Base-by-base conservation (phyloP, 2,888 invertebrate species). In the Pristionchus maxplancki region DNA sequence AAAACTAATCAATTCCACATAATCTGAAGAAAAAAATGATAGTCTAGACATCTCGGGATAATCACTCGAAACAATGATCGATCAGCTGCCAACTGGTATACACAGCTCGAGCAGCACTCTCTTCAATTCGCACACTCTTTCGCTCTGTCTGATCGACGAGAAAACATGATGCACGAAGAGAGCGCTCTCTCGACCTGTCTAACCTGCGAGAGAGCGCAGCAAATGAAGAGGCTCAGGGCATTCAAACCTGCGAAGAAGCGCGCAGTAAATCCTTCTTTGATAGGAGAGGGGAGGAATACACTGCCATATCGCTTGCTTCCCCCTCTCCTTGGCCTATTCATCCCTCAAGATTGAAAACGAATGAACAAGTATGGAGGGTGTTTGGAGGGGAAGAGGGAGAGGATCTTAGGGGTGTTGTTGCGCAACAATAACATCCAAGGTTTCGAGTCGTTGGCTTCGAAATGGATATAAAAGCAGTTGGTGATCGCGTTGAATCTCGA, bases 271-370 rank as follows among this genome's bases (percentile, higher is more conserved):
- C 44, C 78, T 74, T 74, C 74, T 78, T 44, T 78, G 78, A 78
- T 78, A 78, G 78, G 44, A 11, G 44, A 44, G 44, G 44, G 37
- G 37, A 17, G 15, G n/a, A n/a, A 48, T 78, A n/a, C 34, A n/a
- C 78, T 28, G n/a, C 28, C n/a, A 17, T 78, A 40, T 78, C 78
- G 40, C 67, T 34, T 34, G 28, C 78, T 78, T 48, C 44, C 78
- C 44, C 74, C 31, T 34, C 13, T 67, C 67, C 67, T 67, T 34
- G 40, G 40, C 78, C 78, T 78, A 78, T 78, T 78, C 78, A 78
- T 78, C 31, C 44, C 78, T 78, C 78, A 78, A 78, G 78, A 78
- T 44, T 78, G 78, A 78, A 78, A 78, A 78, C 78, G 78, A 78
- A 78, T 48, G 78, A 78, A 78, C 78, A 78, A 78, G 78, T 78